Base-by-base conservation (phyloP, 2,888 invertebrate genomes). In the Fabriciana adippe region DNA sequence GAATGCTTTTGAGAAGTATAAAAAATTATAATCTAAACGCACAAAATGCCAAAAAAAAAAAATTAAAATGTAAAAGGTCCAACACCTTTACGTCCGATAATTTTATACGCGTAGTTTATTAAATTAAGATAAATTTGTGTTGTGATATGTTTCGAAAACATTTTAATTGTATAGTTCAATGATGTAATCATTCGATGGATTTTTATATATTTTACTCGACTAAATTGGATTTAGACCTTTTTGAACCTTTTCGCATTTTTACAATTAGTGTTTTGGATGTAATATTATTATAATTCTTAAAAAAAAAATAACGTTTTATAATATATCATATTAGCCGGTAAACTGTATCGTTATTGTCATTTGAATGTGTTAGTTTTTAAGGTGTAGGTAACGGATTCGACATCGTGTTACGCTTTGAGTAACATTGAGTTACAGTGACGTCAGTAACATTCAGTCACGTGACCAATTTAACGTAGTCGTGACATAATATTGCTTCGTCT, bases 401-500 rank as follows among this genome's bases (percentile, higher is more conserved):
- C 11, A 11, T 41, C 11, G 35, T 41, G 0, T 41, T 8, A 35
- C 35, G 21, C 35, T 16, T 16, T 41, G 15, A 53, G 53, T 21
- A 26, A 51, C 15, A 55, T 45, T 55, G 15, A 41, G 26, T 21
- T 55, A 21, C 18, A 51, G 59, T 41, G 35, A 21, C 55, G 63
- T 47, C 3, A 21, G 57, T 41, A 21, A 21, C 21, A 21, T 3
- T 21, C 3, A 8, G 35, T 41, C 35, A 41, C 35, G 26, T 57
- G 83, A 84, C 83, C 85, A 82, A 84, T 82, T 81, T 81, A 78
- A 70, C 6, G 75, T 81, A 83, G 80, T 71, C 66, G 65, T 54
- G 55, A 53, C 61, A 18, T 67, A 55, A 59, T 57, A 62, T 72
- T 67, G 55, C 67, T 74, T 76, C 73, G 83, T 83, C 83, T 83